A percentile compares a stretch with the other conserved stretches of the same genome.
Evolutionary conservation across 2,113 vertebrate species (phyloP).

Genomic region (Eubucco bourcierii): DNA sequence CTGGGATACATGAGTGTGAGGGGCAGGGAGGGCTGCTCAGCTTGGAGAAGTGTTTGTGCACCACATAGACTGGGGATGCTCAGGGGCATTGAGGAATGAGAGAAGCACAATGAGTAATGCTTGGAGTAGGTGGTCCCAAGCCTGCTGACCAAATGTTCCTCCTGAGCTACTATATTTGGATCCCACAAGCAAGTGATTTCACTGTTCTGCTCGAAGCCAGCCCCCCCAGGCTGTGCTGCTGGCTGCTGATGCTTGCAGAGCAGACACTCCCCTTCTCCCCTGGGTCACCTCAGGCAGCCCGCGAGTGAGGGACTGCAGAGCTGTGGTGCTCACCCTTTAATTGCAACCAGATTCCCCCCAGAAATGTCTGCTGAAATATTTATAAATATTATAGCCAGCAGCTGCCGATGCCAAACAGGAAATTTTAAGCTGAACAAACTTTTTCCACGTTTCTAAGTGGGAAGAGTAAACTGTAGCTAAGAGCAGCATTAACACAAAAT

Average conservation of each 20-base stretch:
- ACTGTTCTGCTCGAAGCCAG: neutral
- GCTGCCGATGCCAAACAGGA: slow-evolving; percentile 70
- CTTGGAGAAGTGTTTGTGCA: neutral
- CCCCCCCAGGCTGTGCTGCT: neutral
- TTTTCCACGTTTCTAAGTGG: slow-evolving; percentile 65
- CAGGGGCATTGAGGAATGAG: rapidly evolving
- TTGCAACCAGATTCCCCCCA: slow-evolving; percentile 28
- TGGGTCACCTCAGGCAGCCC: neutral
- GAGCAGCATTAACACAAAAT: neutral
- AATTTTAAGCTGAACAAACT: slow-evolving; percentile 69
- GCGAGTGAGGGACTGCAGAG: neutral
- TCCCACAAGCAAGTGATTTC: neutral
- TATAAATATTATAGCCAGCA: slow-evolving; percentile 62
- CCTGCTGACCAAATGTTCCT: slow-evolving; percentile 27
- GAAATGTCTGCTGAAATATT: slow-evolving; percentile 61
- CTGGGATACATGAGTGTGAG: neutral
- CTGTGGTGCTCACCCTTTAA: neutral
- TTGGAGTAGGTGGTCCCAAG: slow-evolving; percentile 37
- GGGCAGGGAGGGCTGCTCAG: neutral
- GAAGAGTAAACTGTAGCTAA: slow-evolving; percentile 60
- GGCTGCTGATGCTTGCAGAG: neutral
- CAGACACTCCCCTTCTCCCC: neutral
- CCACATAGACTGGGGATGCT: neutral
- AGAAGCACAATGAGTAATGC: neutral
- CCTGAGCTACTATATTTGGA: neutral